These are phyloP conservation scores for Nansenia antarctica DNA, from an alignment of 2,113 vertebrate species.

Conservation along the genomic window DNA sequence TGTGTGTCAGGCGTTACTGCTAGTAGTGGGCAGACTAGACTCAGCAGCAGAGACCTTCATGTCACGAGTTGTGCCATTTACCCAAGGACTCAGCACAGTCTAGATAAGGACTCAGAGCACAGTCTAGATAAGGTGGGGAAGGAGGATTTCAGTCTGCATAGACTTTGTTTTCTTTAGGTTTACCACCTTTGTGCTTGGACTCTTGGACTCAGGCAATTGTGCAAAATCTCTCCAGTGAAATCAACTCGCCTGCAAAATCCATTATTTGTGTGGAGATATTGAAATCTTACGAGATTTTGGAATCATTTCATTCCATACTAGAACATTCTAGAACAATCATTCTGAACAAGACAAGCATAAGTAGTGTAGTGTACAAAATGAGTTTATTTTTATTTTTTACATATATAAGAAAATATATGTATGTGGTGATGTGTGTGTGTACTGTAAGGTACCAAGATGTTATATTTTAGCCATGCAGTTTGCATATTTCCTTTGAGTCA, in stretches of 20 bases:
- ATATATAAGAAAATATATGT: constrained; percentile 29
- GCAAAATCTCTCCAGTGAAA: constrained; percentile 3
- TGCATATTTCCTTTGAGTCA: constrained; percentile 18
- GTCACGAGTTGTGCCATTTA: neutral
- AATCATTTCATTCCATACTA: constrained; percentile 23
- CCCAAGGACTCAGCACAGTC: too few relatives aligned
- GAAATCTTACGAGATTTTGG: neutral
- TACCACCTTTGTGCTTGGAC: neutral
- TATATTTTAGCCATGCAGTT: constrained; percentile 23
- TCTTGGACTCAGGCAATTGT: neutral
- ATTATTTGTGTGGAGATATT: neutral
- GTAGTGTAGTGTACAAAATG: constrained; percentile 29
- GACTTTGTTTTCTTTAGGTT: neutral
- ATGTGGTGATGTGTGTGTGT: constrained; percentile 30
- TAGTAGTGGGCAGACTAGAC: too few relatives aligned
- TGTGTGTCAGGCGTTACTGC: too few relatives aligned
- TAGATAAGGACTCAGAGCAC: too few relatives aligned
- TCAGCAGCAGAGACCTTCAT: too few relatives aligned
- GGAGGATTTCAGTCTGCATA: too few relatives aligned
- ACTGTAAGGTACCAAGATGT: constrained; percentile 22
- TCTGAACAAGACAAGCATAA: constrained; percentile 18
- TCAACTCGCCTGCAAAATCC: too few relatives aligned
- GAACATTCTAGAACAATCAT: constrained; percentile 18
- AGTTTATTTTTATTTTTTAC: constrained; percentile 23
- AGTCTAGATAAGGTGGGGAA: neutral